Conservation (phyloP, 2,113 vertebrate species). For the Sprattus sprattus region DNA sequence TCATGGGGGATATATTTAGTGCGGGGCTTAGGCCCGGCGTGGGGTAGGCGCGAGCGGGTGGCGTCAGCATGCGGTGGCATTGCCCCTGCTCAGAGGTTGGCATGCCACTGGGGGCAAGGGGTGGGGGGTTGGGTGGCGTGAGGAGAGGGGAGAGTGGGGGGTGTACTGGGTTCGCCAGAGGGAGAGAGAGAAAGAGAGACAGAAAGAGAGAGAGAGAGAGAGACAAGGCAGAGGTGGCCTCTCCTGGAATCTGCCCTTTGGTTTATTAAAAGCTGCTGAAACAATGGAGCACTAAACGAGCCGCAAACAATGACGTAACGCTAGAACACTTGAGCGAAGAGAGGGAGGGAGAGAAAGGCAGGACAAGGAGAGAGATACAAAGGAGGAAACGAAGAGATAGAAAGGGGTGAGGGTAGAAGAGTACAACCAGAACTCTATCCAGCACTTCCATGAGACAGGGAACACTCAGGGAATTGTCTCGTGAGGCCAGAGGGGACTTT, state of each 20-base stretch:
- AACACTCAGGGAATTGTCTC: background rate
- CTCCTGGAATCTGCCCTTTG: slow-evolving; percentile 77
- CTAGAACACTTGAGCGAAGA: slow-evolving; percentile 22
- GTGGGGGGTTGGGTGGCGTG: slow-evolving; percentile 21
- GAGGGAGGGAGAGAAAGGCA: background rate
- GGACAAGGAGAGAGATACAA: background rate
- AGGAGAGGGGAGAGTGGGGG: background rate
- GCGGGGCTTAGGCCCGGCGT: slow-evolving; percentile 69
- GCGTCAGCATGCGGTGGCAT: slow-evolving; percentile 63
- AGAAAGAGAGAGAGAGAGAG: background rate
- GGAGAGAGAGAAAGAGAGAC: background rate
- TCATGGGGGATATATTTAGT: slow-evolving; percentile 80
- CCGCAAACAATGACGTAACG: slow-evolving; percentile 60
- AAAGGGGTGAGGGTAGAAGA: background rate
- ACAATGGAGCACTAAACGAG: slow-evolving; percentile 64
- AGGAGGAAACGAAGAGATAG: background rate
- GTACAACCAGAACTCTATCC: background rate
- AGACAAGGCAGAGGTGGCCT: slow-evolving; percentile 31
- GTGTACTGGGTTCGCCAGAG: background rate
- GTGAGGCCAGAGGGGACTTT: background rate
- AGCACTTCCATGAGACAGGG: no score
- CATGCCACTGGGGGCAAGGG: slow-evolving; percentile 60
- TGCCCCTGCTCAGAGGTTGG: slow-evolving; percentile 69
- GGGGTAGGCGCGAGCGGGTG: slow-evolving; percentile 53
- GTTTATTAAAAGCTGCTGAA: slow-evolving; percentile 80